Evolutionary conservation across 2,113 vertebrate genomes (phyloP).

Genomic region (Zingel zingel): DNA sequence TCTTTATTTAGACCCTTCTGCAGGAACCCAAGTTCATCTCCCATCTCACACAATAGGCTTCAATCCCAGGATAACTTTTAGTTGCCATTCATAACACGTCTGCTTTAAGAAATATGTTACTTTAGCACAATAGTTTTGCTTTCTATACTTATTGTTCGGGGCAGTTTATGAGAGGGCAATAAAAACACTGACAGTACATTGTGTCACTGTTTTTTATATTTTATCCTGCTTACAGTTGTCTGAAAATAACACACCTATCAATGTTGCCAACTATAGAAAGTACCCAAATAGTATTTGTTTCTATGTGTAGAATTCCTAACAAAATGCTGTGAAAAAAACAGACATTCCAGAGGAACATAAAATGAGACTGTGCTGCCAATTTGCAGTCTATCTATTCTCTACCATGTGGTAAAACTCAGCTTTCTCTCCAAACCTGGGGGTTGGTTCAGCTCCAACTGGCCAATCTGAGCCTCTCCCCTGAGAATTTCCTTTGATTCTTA

Average conservation of each 20-base stretch:
- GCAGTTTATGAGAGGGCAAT: conserved; percentile 7
- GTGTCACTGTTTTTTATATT: neutral
- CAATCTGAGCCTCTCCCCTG: conserved; percentile 48
- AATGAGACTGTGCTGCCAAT: conserved; percentile 4
- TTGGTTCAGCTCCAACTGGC: conserved; percentile 40
- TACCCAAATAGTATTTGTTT: conserved; percentile 30
- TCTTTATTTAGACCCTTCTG: conserved; percentile 21
- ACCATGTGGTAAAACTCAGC: conserved; percentile 19
- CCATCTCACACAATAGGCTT: conserved; percentile 2
- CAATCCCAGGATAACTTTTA: conserved; percentile 14
- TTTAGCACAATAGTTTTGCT: conserved; percentile 17
- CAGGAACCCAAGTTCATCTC: conserved; percentile 8
- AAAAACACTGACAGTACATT: neutral
- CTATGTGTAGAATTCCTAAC: neutral
- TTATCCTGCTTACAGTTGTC: conserved; percentile 17
- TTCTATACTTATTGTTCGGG: conserved; percentile 4
- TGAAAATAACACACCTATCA: conserved; percentile 34
- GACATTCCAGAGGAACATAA: neutral
- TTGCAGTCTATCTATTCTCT: conserved; percentile 1
- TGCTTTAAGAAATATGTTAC: conserved; percentile 6
- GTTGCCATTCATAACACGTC: conserved; percentile 13
- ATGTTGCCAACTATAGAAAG: neutral
- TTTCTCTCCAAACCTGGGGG: conserved; percentile 37
- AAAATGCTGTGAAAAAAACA: neutral
- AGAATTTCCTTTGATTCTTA: conserved; percentile 72